Conservation (phyloP, 53 echinoderm and acorn worm genomes). For the Paelopatides confundens region DNA sequence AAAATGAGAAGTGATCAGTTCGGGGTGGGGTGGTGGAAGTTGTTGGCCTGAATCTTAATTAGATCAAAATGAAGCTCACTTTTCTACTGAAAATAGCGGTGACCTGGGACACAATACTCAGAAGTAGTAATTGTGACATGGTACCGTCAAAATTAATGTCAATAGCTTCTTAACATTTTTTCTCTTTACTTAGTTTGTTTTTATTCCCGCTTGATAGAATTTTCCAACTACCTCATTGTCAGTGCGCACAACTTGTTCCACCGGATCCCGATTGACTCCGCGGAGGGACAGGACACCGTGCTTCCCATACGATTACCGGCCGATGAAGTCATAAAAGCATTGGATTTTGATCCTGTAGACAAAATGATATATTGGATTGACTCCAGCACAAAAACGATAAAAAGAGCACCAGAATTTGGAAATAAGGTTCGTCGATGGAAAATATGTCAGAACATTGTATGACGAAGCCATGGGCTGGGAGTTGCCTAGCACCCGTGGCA, state of each 20-base stretch:
- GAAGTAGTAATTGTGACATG: too few relatives aligned
- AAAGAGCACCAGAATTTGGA: conserved; percentile 71
- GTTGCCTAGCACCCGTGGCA: too few relatives aligned
- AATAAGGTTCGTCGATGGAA: conserved; percentile 52
- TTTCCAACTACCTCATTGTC: conserved; percentile 36
- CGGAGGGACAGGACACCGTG: conserved; percentile 68
- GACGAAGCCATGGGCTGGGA: too few relatives aligned
- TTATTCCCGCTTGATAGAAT: background rate
- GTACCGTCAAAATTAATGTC: too few relatives aligned
- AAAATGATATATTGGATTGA: conserved; percentile 86
- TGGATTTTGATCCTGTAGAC: conserved; percentile 80
- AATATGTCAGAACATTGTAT: too few relatives aligned
- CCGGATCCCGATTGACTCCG: conserved; percentile 15
- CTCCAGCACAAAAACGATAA: conserved; percentile 68
- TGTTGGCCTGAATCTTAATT: too few relatives aligned
- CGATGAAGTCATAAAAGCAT: conserved; percentile 64
- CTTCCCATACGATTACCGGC: conserved; percentile 71
- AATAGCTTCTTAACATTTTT: too few relatives aligned
- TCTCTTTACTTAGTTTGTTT: background rate
- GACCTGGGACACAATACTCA: too few relatives aligned
- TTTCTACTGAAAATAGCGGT: too few relatives aligned
- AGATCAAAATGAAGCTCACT: too few relatives aligned
- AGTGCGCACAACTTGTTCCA: conserved; percentile 5
- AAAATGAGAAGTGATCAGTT: too few relatives aligned
- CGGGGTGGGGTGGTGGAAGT: too few relatives aligned